Evolutionary conservation across 2,888 invertebrate genomes (phyloP).

Genomic region (Brachypalpus laphriformis): DNA sequence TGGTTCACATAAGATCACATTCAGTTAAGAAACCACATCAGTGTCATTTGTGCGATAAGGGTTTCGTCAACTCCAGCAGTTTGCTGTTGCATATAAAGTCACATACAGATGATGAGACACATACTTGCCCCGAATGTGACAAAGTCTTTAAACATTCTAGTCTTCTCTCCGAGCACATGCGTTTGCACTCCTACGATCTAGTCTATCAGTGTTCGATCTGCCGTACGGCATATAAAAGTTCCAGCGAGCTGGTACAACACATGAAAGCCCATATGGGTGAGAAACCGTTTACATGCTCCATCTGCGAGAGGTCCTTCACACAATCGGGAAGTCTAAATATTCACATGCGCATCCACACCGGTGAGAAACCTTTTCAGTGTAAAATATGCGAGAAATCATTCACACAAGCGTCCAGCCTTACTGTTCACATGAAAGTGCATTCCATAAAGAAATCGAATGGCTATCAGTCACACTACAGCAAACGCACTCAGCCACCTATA

Average conservation of each 20-base stretch:
- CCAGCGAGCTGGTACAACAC: conserved; percentile 82
- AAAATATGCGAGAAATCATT: conserved; percentile 82
- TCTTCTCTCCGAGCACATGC: conserved; percentile 82
- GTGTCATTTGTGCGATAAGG: conserved; percentile 82
- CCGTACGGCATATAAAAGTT: conserved; percentile 80
- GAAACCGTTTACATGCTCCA: conserved; percentile 82
- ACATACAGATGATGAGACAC: conserved; percentile 80
- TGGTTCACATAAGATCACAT: conserved; percentile 82
- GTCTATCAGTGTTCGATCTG: conserved; percentile 82
- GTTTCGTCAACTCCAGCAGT: conserved; percentile 82
- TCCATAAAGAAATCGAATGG: conserved; percentile 78
- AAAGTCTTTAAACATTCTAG: conserved; percentile 82
- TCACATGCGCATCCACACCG: conserved; percentile 83
- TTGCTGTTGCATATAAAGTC: conserved; percentile 80
- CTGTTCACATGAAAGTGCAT: conserved; percentile 83
- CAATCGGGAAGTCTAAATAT: conserved; percentile 82
- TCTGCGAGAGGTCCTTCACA: conserved; percentile 82
- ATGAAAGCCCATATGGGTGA: conserved; percentile 83
- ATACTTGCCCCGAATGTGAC: conserved; percentile 81
- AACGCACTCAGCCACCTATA: conserved; percentile 75
- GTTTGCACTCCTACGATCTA: conserved; percentile 81
- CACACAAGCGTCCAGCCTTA: conserved; percentile 82
- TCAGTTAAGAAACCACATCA: conserved; percentile 82
- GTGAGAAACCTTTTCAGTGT: conserved; percentile 82
- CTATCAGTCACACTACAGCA: conserved; percentile 80